These are phyloP conservation scores for Sibirionetta formosa DNA, from an alignment of 2,797 vertebrate species.

Conservation along the genomic window DNA sequence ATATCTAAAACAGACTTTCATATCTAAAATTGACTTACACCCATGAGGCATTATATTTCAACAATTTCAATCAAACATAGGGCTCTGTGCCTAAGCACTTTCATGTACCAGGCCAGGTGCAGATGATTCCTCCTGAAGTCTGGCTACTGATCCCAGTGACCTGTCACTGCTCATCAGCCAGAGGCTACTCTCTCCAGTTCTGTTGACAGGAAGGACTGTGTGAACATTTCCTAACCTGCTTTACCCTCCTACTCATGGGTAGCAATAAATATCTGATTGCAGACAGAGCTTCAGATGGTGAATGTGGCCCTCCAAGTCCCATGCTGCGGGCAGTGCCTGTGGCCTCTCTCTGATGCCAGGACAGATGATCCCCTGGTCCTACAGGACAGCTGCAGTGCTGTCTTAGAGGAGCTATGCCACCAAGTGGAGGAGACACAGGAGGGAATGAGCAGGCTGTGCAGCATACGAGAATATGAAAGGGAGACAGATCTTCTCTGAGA, in stretches of 20 bases:
- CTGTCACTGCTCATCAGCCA: not conserved
- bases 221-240: not conserved
- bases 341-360: not conserved
- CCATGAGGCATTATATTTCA: not conserved
- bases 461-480: not conserved
- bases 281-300: not conserved
- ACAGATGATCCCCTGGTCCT: not conserved
- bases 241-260: not conserved
- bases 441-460: not conserved
- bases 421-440: not conserved
- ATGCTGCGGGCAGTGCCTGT: not conserved
- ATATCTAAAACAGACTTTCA: not conserved
- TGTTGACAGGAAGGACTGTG: not conserved
- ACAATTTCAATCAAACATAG: not conserved
- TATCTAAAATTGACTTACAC: not conserved
- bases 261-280: not conserved
- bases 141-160: not conserved
- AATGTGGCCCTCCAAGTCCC: not conserved
- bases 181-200: not conserved
- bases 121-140: not conserved
- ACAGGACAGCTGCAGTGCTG: not conserved
- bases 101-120: fast-evolving
- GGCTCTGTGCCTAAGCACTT: not conserved
- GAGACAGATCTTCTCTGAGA: not conserved
- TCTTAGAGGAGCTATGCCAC: not conserved